Evolutionary conservation across 2,888 invertebrate genomes (phyloP).

Genomic region (Sphecodes monilicornis): DNA sequence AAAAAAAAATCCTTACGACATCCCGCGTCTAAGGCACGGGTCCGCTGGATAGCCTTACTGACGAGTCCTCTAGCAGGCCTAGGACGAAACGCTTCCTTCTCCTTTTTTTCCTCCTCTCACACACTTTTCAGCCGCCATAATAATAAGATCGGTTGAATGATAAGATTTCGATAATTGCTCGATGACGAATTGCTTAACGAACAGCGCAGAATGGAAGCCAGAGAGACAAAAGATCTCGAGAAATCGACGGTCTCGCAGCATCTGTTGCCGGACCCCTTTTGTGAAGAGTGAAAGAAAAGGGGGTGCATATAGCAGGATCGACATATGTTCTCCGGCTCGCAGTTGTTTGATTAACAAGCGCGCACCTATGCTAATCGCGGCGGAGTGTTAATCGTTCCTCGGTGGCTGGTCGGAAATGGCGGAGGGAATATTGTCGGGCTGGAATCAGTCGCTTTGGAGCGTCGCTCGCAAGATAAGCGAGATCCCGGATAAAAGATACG

Average conservation of each 20-base stretch:
- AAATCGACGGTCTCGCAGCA: not conserved
- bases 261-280: not conserved
- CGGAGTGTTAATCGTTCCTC: not conserved
- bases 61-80: no score
- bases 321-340: not conserved
- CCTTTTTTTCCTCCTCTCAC: no score
- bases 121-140: no score
- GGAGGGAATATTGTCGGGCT: not conserved
- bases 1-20: no score
- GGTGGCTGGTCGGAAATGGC: not conserved
- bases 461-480: slow-evolving; percentile 38
- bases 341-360: not conserved
- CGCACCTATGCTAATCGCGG: slow-evolving; percentile 7
- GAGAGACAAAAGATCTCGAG: not conserved
- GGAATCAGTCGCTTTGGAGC: not conserved
- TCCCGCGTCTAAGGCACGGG: no score
- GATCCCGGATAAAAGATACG: slow-evolving; percentile 64
- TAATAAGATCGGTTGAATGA: no score
- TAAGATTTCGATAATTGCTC: not conserved
- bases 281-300: not conserved
- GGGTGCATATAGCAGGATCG: not conserved
- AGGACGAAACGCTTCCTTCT: no score
- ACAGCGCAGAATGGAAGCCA: not conserved
- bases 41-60: no score
- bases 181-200: no score